A percentile compares a stretch with the other conserved stretches of the same genome.
Evolutionary conservation across 35 echinoderm and acorn worm genomes (phyloP).

Genomic region (Lytechinus pictus): DNA sequence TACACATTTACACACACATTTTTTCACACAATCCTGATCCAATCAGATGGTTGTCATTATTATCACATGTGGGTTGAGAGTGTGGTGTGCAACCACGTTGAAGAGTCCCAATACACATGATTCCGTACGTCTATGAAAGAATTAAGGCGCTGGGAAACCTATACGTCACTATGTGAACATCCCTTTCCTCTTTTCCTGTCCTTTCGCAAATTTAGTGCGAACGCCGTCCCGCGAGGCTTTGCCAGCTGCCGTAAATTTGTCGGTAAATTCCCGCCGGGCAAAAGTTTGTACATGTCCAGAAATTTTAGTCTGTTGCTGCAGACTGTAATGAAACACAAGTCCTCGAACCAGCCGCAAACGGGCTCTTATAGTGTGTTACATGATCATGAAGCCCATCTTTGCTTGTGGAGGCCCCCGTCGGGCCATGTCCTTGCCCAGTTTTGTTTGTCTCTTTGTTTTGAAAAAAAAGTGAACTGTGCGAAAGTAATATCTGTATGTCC

Average conservation of each 20-base stretch:
- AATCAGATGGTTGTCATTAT: neutral
- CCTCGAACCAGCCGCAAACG: too few relatives aligned
- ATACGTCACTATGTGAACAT: neutral
- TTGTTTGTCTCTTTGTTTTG: too few relatives aligned
- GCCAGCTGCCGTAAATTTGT: constrained; percentile 48
- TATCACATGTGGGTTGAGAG: neutral
- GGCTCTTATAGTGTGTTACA: too few relatives aligned
- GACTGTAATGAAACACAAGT: neutral
- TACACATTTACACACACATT: neutral
- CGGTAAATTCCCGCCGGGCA: constrained; percentile 40
- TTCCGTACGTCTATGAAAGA: neutral
- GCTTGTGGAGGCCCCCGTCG: too few relatives aligned
- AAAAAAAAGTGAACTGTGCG: too few relatives aligned
- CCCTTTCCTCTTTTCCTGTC: neutral
- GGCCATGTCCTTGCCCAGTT: too few relatives aligned
- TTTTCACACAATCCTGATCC: neutral
- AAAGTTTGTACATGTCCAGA: neutral
- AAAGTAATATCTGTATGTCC: too few relatives aligned
- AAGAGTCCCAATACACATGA: neutral
- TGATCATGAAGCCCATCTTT: too few relatives aligned
- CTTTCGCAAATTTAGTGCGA: neutral
- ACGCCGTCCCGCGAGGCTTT: neutral
- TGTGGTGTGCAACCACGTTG: neutral
- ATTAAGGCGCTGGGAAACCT: neutral
- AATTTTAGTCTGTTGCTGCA: neutral